Evolutionary conservation across 2,113 vertebrate genomes (phyloP).

Genomic region (Microtus richardsoni): DNA sequence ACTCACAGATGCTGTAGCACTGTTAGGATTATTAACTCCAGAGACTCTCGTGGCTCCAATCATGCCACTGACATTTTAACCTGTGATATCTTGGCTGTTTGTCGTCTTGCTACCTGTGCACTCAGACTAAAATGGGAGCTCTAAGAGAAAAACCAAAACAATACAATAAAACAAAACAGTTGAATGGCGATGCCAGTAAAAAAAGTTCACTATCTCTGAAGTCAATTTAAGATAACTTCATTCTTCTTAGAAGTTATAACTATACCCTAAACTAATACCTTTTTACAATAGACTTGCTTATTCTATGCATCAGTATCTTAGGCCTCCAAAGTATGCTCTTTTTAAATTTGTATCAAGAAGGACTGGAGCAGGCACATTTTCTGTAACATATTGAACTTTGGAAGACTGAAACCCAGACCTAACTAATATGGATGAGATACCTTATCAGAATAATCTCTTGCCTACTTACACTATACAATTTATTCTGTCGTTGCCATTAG

Average conservation of each 20-base stretch:
- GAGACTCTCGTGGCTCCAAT: slow-evolving; percentile 62
- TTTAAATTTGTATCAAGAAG: not conserved
- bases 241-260: not conserved
- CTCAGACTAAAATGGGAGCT: slow-evolving; percentile 36
- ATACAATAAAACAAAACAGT: not conserved
- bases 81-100: slow-evolving; percentile 59
- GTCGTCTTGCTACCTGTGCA: slow-evolving; percentile 54
- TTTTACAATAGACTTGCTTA: not conserved
- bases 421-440: not conserved
- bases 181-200: not conserved
- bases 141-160: not conserved
- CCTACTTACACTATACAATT: not conserved
- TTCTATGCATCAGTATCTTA: not conserved
- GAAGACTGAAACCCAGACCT: not conserved
- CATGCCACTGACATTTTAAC: slow-evolving; percentile 57
- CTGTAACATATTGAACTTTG: slow-evolving; percentile 17
- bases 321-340: not conserved
- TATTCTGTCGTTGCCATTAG: not conserved
- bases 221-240: not conserved
- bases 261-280: not conserved
- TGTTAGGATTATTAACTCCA: slow-evolving; percentile 59
- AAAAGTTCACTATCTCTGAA: not conserved
- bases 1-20: slow-evolving; percentile 62
- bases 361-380: not conserved
- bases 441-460: not conserved